These are phyloP conservation scores for Phaetusa simplex DNA, from an alignment of 2,113 vertebrate species.

Conservation along the genomic window DNA sequence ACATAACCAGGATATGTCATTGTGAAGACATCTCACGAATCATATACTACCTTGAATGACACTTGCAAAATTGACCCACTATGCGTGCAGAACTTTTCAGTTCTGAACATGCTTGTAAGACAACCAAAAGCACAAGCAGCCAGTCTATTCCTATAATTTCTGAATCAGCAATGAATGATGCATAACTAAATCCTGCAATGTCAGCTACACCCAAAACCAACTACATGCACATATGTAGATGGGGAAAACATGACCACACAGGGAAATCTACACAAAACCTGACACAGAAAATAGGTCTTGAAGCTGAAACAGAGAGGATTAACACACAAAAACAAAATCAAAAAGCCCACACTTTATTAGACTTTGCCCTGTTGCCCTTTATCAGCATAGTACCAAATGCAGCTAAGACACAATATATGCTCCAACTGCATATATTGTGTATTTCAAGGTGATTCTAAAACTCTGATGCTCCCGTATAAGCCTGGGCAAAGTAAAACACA, in stretches of 20 bases:
- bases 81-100: background rate
- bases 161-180: background rate
- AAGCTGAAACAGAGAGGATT: background rate
- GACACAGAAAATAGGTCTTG: background rate
- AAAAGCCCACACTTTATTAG: background rate
- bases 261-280: background rate
- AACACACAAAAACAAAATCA: background rate
- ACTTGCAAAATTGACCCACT: background rate
- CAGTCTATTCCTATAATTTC: background rate
- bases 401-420: background rate
- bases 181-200: background rate
- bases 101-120: background rate
- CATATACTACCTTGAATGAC: background rate
- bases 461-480: background rate
- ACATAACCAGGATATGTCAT: background rate
- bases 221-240: background rate
- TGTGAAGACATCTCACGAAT: background rate
- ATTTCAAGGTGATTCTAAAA: background rate
- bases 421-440: background rate
- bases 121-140: background rate
- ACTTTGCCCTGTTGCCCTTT: background rate
- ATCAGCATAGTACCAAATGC: background rate
- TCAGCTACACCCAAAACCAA: background rate
- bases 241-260: background rate
- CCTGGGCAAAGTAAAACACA: background rate